Evolutionary conservation across 2,113 vertebrate species (phyloP), one percentile per base, ranked within the genome.

Genomic region (Paedocypris sp.): DNA sequence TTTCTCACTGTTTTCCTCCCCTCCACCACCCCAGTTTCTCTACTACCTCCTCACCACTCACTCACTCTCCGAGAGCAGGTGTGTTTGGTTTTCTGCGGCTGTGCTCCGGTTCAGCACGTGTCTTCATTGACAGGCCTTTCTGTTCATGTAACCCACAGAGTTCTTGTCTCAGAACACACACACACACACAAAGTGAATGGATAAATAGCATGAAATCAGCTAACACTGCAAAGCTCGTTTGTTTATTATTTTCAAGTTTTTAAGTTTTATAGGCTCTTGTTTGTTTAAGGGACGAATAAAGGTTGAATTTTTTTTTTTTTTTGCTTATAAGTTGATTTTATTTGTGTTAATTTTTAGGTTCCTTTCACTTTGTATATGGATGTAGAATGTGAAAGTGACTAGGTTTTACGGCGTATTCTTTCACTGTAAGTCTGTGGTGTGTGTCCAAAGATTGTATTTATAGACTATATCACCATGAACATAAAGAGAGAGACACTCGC

Each of bases 51-150:
- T 10, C 57, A 16, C 49, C 35, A 31, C 6, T 56, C 42, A 41
- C 35, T 49, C 58, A 38, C 42, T 59, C 52, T 70, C 60, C 67
- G 61, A 36, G 22, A 64, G 68, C 75, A 77, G 72, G 72, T 77
- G 75, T 69, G 45, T 22, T 38, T 31, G 58, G 45, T 48, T 58
- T 62, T 59, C 49, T 10, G 18, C 62, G 31, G 59, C 31, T 69
- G 51, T 66, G 61, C 67, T 74, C 73, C 62, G 63, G 42, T 67
- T 72, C 43, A 64, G 45, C 28, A 36, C 80, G 79, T 76, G 77
- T 76, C 77, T 64, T 64, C 50, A 76, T 66, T 76, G 69, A 63
- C 57, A 62, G 45, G 58, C 60, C 62, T 65, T 73, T 73, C 63
- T 50, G 56, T 57, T 70, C 56, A 26, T 67, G 22, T 43, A 54